Evolutionary conservation across 2,113 vertebrate genomes (phyloP), one percentile per base, ranked within the genome.

Genomic region (Hippocampus comes): DNA sequence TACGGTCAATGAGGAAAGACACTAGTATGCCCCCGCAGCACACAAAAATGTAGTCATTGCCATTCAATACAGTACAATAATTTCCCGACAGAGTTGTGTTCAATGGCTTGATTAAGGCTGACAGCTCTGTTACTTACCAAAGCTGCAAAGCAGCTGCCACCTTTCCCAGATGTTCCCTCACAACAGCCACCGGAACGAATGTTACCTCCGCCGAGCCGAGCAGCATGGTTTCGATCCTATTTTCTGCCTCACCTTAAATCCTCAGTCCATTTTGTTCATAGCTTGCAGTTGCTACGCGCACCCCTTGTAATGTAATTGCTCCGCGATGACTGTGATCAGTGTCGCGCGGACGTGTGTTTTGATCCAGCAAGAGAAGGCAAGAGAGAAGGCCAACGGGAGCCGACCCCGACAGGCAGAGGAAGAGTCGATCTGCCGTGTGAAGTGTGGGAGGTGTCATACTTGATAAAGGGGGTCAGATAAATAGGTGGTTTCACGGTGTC

Each of bases 401-500:
- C 57, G 21, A 30, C n/a, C 2, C 30, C 4, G 30, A 34, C 30
- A 70, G 63, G 57, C 34, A 48, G 75, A 78, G 23, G 41, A 5
- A 0, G 66, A 73, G 67, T 23, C 27, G 68, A 81, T 78, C 72
- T 72, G 73, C 61, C 11, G 79, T 83, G 84, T 87, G 83, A 87
- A 82, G 84, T 87, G 83, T 77, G 70, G 68, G 82, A 87, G 82
- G 79, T 86, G 81, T 80, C 82, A 66, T 74, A 69, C 71, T 80
- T 41, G 80, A 88, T 84, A 83, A 84, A 34, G 30, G 82, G 71
- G 71, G 82, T 70, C 78, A 55, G 71, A 83, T 78, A 86, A 86
- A 85, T 78, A 78, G 79, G 79, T 81, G 80, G 80, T 86, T 82
- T 89, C 81, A 82, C 84, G 66, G 82, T 63, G 75, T 82, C 78